These are phyloP conservation scores for Sycophaga agraensis DNA, from an alignment of 1,140 invertebrate species.

Conservation along the genomic window DNA sequence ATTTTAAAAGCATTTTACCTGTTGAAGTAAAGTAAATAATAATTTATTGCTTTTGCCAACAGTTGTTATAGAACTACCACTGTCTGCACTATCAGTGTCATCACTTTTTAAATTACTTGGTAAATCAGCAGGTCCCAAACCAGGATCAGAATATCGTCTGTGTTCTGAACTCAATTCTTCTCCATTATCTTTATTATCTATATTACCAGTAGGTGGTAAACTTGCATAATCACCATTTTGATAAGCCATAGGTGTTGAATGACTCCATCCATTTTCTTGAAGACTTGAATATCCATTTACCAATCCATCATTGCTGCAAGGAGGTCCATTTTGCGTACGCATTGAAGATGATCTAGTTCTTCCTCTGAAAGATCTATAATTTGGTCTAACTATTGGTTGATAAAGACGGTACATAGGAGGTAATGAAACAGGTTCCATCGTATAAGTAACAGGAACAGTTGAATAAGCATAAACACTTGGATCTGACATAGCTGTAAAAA, in stretches of 20 bases:
- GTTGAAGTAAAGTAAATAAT: slow-evolving; percentile 56
- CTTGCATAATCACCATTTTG: slow-evolving; percentile 57
- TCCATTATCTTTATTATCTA: slow-evolving; percentile 40
- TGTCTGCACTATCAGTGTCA: slow-evolving; percentile 48
- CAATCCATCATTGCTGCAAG: slow-evolving; percentile 33
- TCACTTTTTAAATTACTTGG: slow-evolving; percentile 46
- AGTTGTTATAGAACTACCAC: slow-evolving; percentile 50
- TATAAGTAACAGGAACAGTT: slow-evolving; percentile 53
- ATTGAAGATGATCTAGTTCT: slow-evolving; percentile 33
- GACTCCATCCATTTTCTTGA: slow-evolving; percentile 47
- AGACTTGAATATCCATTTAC: slow-evolving; percentile 46
- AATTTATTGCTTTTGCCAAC: slow-evolving; percentile 56
- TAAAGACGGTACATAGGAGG: slow-evolving; percentile 47
- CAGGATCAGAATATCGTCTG: slow-evolving; percentile 61
- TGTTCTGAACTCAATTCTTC: slow-evolving; percentile 50
- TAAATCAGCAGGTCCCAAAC: slow-evolving; percentile 56
- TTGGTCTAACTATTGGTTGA: slow-evolving; percentile 42
- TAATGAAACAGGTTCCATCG: slow-evolving; percentile 60
- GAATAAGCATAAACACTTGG: slow-evolving; percentile 59
- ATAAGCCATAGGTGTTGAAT: slow-evolving; percentile 45
- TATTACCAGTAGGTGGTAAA: slow-evolving; percentile 56
- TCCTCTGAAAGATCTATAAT: slow-evolving; percentile 38
- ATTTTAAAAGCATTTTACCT: slow-evolving; percentile 43
- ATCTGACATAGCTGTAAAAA: slow-evolving; percentile 58
- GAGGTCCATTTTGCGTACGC: slow-evolving; percentile 30